phyloP scores from a whole-genome alignment of 1,140 invertebrate species.

The Linepithema humile region DNA sequence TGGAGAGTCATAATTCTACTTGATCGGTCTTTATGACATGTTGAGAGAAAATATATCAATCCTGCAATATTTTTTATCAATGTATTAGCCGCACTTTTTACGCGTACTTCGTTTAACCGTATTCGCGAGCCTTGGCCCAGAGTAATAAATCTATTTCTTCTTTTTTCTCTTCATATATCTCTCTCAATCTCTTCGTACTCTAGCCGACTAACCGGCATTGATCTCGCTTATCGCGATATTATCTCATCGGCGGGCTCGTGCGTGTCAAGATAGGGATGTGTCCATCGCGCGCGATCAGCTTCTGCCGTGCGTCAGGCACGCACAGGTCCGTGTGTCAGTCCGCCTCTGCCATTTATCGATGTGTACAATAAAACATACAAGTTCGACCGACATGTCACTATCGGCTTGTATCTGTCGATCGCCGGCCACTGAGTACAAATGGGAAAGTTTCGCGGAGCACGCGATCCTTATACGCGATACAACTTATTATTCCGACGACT shows the following conservation, averaged over 20 bases:
- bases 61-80: neutral
- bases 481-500: slow-evolving; percentile 65
- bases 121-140: neutral
- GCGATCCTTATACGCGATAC: slow-evolving; percentile 66
- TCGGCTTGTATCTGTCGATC: slow-evolving; percentile 75
- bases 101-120: neutral
- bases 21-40: neutral
- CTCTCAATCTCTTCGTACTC: neutral
- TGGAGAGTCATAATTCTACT: neutral
- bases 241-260: slow-evolving; percentile 66
- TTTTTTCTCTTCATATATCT: neutral
- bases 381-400: slow-evolving; percentile 69
- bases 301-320: slow-evolving; percentile 6
- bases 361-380: slow-evolving; percentile 72
- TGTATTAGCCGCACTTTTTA: slow-evolving; percentile 3
- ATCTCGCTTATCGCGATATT: slow-evolving; percentile 65
- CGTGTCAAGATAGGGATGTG: slow-evolving; percentile 69
- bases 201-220: slow-evolving; percentile 50
- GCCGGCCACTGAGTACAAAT: slow-evolving; percentile 67
- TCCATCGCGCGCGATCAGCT: slow-evolving; percentile 45
- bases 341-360: slow-evolving; percentile 67
- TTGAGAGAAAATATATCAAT: neutral
- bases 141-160: slow-evolving; percentile 12
- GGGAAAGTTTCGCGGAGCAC: slow-evolving; percentile 76
- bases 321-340: neutral